These are phyloP conservation scores for Eugnorisma glareosa DNA, from an alignment of 2,888 invertebrate species.

Conservation along the genomic window DNA sequence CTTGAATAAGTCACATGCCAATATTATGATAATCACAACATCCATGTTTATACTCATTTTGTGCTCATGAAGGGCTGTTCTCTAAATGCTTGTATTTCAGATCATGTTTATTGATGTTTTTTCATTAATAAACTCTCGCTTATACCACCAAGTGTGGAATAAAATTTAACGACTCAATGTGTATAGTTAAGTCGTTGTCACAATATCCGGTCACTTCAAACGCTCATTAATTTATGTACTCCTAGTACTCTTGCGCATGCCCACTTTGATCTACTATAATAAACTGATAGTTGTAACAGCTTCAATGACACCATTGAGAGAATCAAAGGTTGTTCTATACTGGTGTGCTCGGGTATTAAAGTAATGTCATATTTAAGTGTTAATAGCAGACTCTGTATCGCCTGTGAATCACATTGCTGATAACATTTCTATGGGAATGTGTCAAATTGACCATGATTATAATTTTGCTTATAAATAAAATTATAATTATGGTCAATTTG, in stretches of 20 bases:
- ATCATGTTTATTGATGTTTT: conserved; percentile 12
- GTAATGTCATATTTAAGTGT: conserved; percentile 36
- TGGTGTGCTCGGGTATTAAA: background rate
- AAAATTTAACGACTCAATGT: conserved; percentile 49
- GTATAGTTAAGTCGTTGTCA: conserved; percentile 53
- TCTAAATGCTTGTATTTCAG: background rate
- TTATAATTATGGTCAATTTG: background rate
- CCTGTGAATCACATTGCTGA: conserved; percentile 6
- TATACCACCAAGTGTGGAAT: conserved; percentile 38
- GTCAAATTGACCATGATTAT: no score
- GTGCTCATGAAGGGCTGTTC: background rate
- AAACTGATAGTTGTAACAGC: conserved; percentile 43
- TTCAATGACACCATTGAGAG: conserved; percentile 44
- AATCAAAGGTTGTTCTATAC: conserved; percentile 46
- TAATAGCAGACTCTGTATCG: conserved; percentile 18
- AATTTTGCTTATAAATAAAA: background rate
- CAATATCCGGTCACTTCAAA: conserved; percentile 69
- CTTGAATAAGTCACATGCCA: background rate
- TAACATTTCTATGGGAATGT: background rate
- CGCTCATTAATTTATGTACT: conserved; percentile 36
- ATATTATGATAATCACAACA: background rate
- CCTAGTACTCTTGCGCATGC: conserved; percentile 32
- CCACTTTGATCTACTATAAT: conserved; percentile 61
- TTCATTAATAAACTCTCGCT: conserved; percentile 18
- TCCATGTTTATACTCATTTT: background rate